Percentiles rank a stretch among this genome's conserved stretches.
Evolutionary conservation across 2,797 vertebrate species (phyloP).

Genomic region (Sphenodon punctatus): DNA sequence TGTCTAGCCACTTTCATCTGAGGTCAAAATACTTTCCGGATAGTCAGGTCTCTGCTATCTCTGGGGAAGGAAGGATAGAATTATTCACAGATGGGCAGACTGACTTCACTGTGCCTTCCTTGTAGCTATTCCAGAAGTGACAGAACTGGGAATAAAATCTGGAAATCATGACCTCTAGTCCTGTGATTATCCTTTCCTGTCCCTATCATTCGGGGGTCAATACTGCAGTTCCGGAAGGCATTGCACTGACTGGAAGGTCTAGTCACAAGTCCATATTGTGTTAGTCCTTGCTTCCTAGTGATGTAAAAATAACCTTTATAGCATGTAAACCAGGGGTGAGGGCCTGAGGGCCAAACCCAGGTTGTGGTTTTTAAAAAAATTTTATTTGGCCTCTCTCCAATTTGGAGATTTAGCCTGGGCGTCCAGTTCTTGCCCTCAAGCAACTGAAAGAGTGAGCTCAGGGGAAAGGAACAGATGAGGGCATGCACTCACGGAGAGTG

Average conservation of each 20-base stretch:
- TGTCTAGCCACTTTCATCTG: background rate
- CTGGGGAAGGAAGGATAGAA: background rate
- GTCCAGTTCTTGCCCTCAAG: no score
- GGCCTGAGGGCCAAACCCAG: no score
- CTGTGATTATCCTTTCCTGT: background rate
- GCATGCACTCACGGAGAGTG: no score
- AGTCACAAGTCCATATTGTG: no score
- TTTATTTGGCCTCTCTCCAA: no score
- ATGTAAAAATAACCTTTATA: background rate
- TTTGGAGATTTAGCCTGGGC: no score
- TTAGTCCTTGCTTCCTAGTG: background rate
- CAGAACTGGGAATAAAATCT: background rate
- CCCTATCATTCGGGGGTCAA: background rate
- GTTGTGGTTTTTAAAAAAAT: no score
- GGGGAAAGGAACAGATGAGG: no score
- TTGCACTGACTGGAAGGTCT: no score
- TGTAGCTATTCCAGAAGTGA: background rate
- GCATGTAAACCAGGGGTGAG: no score
- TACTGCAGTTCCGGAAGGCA: no score
- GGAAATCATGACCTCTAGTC: background rate
- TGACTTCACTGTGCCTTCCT: slow-evolving; percentile 1
- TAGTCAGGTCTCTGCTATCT: background rate
- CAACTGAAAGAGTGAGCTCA: no score
- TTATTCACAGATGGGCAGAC: slow-evolving; percentile 2
- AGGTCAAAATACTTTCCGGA: background rate